Base-by-base conservation (phyloP, 2,888 invertebrate species). In the Diplazon laetatorius region DNA sequence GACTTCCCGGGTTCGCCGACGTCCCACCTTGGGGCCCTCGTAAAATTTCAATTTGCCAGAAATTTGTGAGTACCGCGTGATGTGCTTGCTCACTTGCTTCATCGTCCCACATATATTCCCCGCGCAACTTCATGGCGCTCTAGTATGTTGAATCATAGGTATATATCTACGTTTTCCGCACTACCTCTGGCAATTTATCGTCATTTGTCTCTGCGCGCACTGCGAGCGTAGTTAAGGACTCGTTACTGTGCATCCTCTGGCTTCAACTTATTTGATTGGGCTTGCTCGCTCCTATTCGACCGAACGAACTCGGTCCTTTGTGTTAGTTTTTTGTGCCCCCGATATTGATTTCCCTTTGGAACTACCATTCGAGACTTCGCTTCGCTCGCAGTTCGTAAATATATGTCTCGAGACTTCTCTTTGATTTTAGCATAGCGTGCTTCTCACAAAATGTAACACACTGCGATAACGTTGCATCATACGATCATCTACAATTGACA, bases 1-100 rank as follows among this genome's bases (percentile, higher is more conserved):
- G 59, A 60, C 55, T 22, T 55, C 79, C 60, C 59, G 35, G 46
- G 44, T 30, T 65, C 50, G 35, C 37, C 48, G 16, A 48, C 74
- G 77, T 80, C 81, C 79, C 60, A 25, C 55, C 46, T 55, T 39
- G 62, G 71, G 44, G 48, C 70, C 55, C 66, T 78, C 75, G 71
- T 75, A 78, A 78, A 78, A 75, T 78, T 78, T 78, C 78, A 75
- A 78, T 78, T 78, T 78, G 78, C 71, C 68, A 71, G 66, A 78
- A 78, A 78, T 78, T 78, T 71, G 39, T 62, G 66, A 75, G 46
- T 57, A 30, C 14, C 39, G 52, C 48, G 48, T 42, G 70, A 60
- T 50, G 70, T 50, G n/a, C 39, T 50, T 46, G 39, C 48, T 48
- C 46, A 37, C 46, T 35, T 14, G n/a, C 39, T 37, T 37, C 39